Evolutionary conservation across 2,797 vertebrate genomes (phyloP).

Genomic region (Poeciliopsis infans): DNA sequence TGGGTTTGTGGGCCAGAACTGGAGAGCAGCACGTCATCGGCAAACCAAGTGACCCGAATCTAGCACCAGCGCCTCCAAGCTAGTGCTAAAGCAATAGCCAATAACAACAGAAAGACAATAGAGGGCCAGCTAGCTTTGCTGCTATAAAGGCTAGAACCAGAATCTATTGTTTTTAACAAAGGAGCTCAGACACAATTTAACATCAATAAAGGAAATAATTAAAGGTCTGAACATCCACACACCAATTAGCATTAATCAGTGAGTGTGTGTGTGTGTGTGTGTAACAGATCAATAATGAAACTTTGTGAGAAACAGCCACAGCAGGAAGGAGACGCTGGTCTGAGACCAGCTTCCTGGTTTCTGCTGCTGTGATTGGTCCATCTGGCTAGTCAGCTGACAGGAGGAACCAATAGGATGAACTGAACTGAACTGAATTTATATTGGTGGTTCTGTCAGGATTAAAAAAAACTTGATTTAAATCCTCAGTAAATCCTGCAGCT

Average conservation of each 20-base stretch:
- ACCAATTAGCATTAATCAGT: conserved; percentile 81
- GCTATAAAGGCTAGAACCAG: no score
- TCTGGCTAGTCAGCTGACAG: background rate
- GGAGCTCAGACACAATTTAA: conserved; percentile 65
- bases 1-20: no score
- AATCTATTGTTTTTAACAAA: conserved; percentile 55
- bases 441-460: no score
- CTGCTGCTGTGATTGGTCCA: background rate
- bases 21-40: no score
- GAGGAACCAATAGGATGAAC: background rate
- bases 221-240: conserved; percentile 61
- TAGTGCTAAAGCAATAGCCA: no score
- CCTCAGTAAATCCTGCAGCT: no score
- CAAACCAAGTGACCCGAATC: no score
- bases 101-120: no score
- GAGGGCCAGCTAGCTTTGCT: no score
- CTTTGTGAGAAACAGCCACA: background rate
- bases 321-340: background rate
- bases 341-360: background rate
- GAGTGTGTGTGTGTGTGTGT: conserved; percentile 2
- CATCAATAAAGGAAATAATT: conserved; percentile 73
- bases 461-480: no score
- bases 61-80: no score
- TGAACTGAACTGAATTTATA: background rate
- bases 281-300: background rate